Percentiles rank a stretch among this genome's conserved stretches.
Conservation (phyloP, 2,888 invertebrate genomes). For the Pomacea canaliculata region DNA sequence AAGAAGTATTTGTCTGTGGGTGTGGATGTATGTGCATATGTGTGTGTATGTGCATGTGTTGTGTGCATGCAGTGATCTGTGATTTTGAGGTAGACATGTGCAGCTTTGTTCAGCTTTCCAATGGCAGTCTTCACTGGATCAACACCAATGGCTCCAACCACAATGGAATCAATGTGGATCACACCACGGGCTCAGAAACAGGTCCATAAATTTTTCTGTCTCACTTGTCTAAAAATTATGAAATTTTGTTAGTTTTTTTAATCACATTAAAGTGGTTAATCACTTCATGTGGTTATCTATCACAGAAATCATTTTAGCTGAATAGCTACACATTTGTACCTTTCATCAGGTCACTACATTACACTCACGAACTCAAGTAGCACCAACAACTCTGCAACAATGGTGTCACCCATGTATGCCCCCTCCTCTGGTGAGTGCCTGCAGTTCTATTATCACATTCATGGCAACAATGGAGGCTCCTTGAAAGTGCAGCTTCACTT, state of each 20-base stretch:
- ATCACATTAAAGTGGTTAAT: too few relatives aligned
- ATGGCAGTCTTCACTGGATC: constrained; percentile 62
- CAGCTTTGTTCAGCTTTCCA: constrained; percentile 52
- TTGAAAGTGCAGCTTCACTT: constrained; percentile 43
- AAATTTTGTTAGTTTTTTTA: too few relatives aligned
- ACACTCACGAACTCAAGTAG: constrained; percentile 33
- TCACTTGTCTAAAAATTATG: too few relatives aligned
- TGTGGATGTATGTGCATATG: not conserved
- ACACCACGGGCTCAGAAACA: constrained; percentile 36
- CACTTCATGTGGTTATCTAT: too few relatives aligned
- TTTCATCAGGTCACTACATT: constrained; percentile 53
- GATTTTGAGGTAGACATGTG: constrained; percentile 54
- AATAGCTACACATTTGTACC: too few relatives aligned
- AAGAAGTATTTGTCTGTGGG: too few relatives aligned
- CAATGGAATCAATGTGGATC: constrained; percentile 55
- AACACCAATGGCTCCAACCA: constrained; percentile 51
- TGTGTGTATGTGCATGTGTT: not conserved
- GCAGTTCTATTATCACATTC: constrained; percentile 66
- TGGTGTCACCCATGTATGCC: constrained; percentile 60
- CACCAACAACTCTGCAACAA: constrained; percentile 74
- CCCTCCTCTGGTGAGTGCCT: constrained; percentile 55
- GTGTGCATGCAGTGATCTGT: constrained; percentile 29
- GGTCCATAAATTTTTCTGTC: too few relatives aligned
- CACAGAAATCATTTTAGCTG: too few relatives aligned
- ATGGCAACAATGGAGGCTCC: constrained; percentile 48